Evolutionary conservation across 2,113 vertebrate species (phyloP), one percentile per base, ranked within the genome.

Genomic region (Odobenus rosmarus): DNA sequence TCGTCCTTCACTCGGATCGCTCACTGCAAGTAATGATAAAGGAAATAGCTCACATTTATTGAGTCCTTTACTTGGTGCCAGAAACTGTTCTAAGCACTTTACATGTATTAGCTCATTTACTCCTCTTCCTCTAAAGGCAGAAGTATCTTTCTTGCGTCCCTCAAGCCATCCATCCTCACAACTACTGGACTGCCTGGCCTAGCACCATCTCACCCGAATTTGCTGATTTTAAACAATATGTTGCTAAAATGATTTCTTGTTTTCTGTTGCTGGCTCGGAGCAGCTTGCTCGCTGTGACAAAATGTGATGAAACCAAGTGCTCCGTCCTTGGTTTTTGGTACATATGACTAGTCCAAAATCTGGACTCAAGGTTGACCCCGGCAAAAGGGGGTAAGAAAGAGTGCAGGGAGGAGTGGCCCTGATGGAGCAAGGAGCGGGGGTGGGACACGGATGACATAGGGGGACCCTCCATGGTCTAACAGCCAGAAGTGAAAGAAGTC

Each of bases 211-310:
- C 64, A 57, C 21, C 51, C 69, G 84, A 85, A 93, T 93, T 83
- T 90, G 92, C 93, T 97, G 93, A 94, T 95, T 90, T 96, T 84
- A 95, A 96, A 96, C 94, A 97, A 85, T 85, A 90, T 46, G 90
- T 85, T 96, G 62, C 81, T 88, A 92, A 69, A 97, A 97, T 61
- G 53, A 96, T 67, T 94, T 96, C 98, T 96, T 76, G 55, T 86
- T 96, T 93, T 71, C 94, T 80, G 83, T 95, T 55, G 59, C 93
- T 90, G 95, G 51, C 77, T 97, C 33, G 6, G 1, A 69, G 94
- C 91, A 96, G 90, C 33, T 5, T 23, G 46, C 93, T 94, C 93
- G 89, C 49, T 82, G 49, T 72, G 96, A 97, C 92, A 93, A 96
- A 67, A 67, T 91, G 90, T 59, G 64, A 85, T 57, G 49, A 92